A percentile compares a stretch with the other conserved stretches of the same genome.
phyloP scores from a whole-genome alignment of 2,888 invertebrate species.

The Calameuta filiformis region DNA sequence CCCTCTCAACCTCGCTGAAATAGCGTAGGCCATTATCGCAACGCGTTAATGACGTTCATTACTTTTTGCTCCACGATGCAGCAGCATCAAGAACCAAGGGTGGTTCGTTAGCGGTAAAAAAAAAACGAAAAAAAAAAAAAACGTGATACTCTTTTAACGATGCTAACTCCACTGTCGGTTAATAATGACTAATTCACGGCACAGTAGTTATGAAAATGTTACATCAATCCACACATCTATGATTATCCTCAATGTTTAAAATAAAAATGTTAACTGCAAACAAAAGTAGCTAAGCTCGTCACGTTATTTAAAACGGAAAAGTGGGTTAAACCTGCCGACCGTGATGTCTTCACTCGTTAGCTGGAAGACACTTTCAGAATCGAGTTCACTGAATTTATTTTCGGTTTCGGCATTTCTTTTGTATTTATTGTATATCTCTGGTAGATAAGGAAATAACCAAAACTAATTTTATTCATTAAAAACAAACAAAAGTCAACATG shows the following conservation, averaged over 20 bases:
- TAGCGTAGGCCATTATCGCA: slow-evolving; percentile 47
- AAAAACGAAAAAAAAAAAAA: slow-evolving; percentile 10
- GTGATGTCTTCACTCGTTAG: not conserved
- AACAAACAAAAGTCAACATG: too few relatives aligned
- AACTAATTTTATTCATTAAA: too few relatives aligned
- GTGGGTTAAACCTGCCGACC: slow-evolving; percentile 41
- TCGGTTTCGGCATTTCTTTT: not conserved
- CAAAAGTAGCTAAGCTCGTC: not conserved
- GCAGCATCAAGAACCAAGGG: slow-evolving; percentile 18
- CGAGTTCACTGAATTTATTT: not conserved
- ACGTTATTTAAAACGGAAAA: slow-evolving; percentile 50
- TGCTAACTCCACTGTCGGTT: slow-evolving; percentile 3
- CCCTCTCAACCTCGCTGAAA: not conserved
- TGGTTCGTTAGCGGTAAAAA: slow-evolving; percentile 30
- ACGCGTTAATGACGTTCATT: slow-evolving; percentile 55
- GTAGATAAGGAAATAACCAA: too few relatives aligned
- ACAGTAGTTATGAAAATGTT: not conserved
- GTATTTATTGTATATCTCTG: not conserved
- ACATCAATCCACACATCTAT: not conserved
- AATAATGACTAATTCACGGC: not conserved
- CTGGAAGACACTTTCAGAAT: not conserved
- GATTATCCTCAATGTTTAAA: not conserved
- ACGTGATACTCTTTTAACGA: slow-evolving; percentile 12
- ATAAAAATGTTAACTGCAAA: not conserved
- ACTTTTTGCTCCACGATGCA: slow-evolving; percentile 45